Evolutionary conservation across 2,888 invertebrate species (phyloP).

Genomic region (Zaprionus bogoriensis): DNA sequence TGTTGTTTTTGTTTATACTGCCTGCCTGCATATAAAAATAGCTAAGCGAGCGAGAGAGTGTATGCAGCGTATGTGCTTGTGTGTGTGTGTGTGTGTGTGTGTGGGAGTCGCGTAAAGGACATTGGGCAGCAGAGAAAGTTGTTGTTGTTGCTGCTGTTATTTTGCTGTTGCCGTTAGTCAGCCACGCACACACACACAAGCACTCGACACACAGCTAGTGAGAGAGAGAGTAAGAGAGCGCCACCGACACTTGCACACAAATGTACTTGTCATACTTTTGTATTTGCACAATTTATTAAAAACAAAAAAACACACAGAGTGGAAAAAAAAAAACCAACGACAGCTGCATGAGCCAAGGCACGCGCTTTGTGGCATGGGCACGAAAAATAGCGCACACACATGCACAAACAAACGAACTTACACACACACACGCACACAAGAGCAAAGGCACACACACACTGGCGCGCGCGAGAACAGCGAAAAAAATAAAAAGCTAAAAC

Average conservation of each 20-base stretch:
- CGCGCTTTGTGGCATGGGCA: slow-evolving; percentile 47
- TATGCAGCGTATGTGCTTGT: background rate
- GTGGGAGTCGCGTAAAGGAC: slow-evolving; percentile 39
- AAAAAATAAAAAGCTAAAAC: slow-evolving; percentile 28
- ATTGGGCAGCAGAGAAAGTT: slow-evolving; percentile 3
- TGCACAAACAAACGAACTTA: slow-evolving; percentile 12
- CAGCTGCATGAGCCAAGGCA: slow-evolving; percentile 53
- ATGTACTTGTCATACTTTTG: slow-evolving; percentile 17
- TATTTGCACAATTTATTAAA: slow-evolving; percentile 39
- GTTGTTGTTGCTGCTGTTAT: slow-evolving; percentile 18
- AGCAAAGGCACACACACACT: background rate
- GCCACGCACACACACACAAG: background rate
- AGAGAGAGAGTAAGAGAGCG: too few species aligned
- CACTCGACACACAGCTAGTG: background rate
- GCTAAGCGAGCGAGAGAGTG: slow-evolving; percentile 17
- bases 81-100: slow-evolving; percentile 14
- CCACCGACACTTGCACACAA: background rate
- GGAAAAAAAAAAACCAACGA: slow-evolving; percentile 13
- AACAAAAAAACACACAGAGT: slow-evolving; percentile 38
- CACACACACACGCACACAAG: slow-evolving; percentile 1
- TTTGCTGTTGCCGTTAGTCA: slow-evolving; percentile 23
- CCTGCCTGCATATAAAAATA: slow-evolving; percentile 50
- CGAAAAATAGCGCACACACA: slow-evolving; percentile 40
- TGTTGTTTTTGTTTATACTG: too few species aligned
- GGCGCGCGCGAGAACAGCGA: slow-evolving; percentile 14